Conservation (phyloP, 2,797 vertebrate species). For the Pogonophryne albipinna region DNA sequence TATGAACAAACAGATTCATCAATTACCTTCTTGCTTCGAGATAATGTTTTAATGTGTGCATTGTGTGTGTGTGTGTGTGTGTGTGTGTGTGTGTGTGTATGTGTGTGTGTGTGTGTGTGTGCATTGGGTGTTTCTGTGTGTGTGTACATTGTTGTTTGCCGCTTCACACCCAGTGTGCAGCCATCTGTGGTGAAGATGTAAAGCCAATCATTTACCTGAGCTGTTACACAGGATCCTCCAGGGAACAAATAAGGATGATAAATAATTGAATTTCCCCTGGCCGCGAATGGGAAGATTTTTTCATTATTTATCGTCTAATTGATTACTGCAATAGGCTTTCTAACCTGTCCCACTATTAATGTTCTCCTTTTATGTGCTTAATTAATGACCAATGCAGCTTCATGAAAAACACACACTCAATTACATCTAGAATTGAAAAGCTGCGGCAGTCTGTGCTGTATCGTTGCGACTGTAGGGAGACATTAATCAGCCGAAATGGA, state of each 20-base stretch:
- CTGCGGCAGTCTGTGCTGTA: conserved; percentile 30
- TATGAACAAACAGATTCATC: conserved; percentile 62
- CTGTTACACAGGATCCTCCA: conserved; percentile 47
- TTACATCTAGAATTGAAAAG: conserved; percentile 71
- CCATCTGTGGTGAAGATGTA: conserved; percentile 31
- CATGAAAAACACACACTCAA: conserved; percentile 76
- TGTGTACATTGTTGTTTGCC: conserved; percentile 6
- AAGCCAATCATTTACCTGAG: conserved; percentile 65
- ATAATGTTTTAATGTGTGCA: conserved; percentile 30
- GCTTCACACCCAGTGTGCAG: conserved; percentile 12
- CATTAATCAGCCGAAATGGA: conserved; percentile 70
- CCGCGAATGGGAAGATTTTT: conserved; percentile 49
- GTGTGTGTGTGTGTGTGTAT: conserved; percentile 15
- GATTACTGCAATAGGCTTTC: conserved; percentile 67
- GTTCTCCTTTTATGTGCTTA: conserved; percentile 74
- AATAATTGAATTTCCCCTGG: conserved; percentile 68
- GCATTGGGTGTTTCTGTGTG: conserved; percentile 2
- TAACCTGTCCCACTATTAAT: conserved; percentile 76
- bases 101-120: conserved; percentile 14
- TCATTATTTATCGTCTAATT: conserved; percentile 80
- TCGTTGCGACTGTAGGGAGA: conserved; percentile 19
- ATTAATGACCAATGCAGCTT: conserved; percentile 76
- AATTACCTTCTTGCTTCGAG: conserved; percentile 42
- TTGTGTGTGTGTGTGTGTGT: conserved; percentile 15
- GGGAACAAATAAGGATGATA: conserved; percentile 50